Evolutionary conservation across 2,113 vertebrate species (phyloP), one percentile per base, ranked within the genome.

Genomic region (Oreocharis arfaki): DNA sequence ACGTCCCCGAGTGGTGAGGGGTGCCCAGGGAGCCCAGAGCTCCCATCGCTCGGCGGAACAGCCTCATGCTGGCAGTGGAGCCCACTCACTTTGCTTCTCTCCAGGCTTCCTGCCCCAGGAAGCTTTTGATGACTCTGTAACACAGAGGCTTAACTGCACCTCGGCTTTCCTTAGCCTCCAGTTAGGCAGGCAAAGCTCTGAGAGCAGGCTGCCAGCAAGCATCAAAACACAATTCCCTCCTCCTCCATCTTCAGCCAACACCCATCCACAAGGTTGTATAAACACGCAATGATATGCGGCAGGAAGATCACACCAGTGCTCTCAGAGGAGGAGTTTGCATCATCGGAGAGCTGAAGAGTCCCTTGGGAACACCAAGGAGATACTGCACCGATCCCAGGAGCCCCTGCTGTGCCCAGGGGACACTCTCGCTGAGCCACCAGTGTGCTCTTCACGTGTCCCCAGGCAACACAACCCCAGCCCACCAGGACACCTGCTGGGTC

Each of bases 11-110:
- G 13, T 0, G 8, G 12, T 5, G 2, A 32, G 14, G 28, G 35
- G 46, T 6, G 6, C 7, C 28, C 4, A 1, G 53, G 35, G 64
- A 92, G 20, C 42, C 46, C 60, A 10, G 13, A 61, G 35, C 33
- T 84, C 74, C 88, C 56, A 16, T 1, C 0, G 1, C 65, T 18
- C 0, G 0, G 14, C 0, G 0, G 39, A 57, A 33, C 26, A 22
- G 61, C 56, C 78, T 47, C 59, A 5, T 4, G 22, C n/a, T 26
- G 30, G 27, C 74, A 30, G 23, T 8, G 0, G 23, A 82, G 49
- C 39, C 2, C 3, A 0, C 24, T 5, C 21, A 7, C 20, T 23
- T 11, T 41, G 15, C 35, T 53, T n/a, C 33, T 19, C 49, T 24
- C 32, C 56, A 39, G 42, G n/a, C 46, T 89, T 84, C 59, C 52